Percentiles rank a stretch among this genome's conserved stretches.
These are phyloP conservation scores for Valencia hispanica DNA, from an alignment of 2,797 vertebrate genomes.

Conservation along the genomic window DNA sequence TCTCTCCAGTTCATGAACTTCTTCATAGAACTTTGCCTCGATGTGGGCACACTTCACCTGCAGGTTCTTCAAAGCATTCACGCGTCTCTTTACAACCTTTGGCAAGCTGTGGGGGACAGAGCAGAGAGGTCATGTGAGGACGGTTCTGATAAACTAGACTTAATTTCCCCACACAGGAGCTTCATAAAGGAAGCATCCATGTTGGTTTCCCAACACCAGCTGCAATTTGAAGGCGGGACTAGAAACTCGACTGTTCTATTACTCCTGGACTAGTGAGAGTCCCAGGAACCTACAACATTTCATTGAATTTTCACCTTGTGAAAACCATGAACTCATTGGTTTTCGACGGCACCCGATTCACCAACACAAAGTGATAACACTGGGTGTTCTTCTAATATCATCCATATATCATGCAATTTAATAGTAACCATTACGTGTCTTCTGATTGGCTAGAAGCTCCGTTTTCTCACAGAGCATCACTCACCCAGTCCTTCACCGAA, in stretches of 20 bases:
- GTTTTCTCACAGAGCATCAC: no score
- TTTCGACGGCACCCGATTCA: neutral
- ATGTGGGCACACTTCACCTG: slow-evolving; percentile 99
- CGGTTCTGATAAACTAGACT: neutral
- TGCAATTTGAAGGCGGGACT: neutral
- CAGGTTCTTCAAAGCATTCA: slow-evolving; percentile 99
- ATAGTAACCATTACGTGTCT: no score
- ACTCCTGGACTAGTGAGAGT: neutral
- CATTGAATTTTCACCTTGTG: neutral
- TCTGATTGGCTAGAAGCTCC: no score
- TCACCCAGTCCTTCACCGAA: no score
- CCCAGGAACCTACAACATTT: neutral
- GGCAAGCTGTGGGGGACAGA: slow-evolving; percentile 86
- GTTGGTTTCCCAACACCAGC: neutral
- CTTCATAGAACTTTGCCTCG: slow-evolving; percentile 98
- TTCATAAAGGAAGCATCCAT: neutral
- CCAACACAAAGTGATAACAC: neutral
- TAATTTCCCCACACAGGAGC: neutral
- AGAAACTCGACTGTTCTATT: neutral
- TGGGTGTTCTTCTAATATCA: no score
- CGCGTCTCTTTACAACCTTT: slow-evolving; percentile 96
- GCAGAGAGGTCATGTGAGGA: neutral
- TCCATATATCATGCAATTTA: no score
- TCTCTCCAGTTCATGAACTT: slow-evolving; percentile 97
- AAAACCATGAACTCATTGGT: neutral